Evolutionary conservation across 2,113 vertebrate species (phyloP).

Genomic region (Melanotaenia duboulayi): DNA sequence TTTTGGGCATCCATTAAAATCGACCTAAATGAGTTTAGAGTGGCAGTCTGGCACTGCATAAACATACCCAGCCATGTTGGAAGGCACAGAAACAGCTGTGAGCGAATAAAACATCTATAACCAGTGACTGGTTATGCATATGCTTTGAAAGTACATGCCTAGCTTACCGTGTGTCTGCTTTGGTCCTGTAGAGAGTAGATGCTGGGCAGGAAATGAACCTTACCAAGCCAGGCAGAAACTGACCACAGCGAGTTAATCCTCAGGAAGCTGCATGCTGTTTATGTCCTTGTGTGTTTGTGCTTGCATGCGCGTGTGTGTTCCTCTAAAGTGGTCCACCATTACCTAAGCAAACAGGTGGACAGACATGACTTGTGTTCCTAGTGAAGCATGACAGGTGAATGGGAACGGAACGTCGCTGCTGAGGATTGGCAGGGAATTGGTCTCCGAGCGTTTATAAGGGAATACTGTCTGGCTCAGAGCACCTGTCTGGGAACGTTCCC

Average conservation of each 20-base stretch:
- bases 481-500: constrained; percentile 76
- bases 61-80: constrained; percentile 65
- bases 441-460: constrained; percentile 74
- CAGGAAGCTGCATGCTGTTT: constrained; percentile 74
- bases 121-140: constrained; percentile 50
- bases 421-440: constrained; percentile 76
- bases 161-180: constrained; percentile 46
- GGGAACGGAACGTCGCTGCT: constrained; percentile 61
- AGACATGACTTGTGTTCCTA: constrained; percentile 75
- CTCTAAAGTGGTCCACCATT: constrained; percentile 72
- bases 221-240: constrained; percentile 76
- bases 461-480: constrained; percentile 79
- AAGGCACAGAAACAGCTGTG: constrained; percentile 48
- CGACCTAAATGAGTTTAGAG: constrained; percentile 76
- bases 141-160: constrained; percentile 24
- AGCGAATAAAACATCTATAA: constrained; percentile 64
- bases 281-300: constrained; percentile 27
- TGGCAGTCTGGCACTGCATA: constrained; percentile 67
- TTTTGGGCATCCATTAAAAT: constrained; percentile 72
- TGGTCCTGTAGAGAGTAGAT: constrained; percentile 68
- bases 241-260: constrained; percentile 77
- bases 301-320: constrained; percentile 1
- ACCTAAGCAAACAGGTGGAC: constrained; percentile 80
- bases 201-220: constrained; percentile 80
- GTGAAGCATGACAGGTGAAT: constrained; percentile 76